phyloP scores from a whole-genome alignment of 2,113 vertebrate genomes.

The Tiliqua scincoides region DNA sequence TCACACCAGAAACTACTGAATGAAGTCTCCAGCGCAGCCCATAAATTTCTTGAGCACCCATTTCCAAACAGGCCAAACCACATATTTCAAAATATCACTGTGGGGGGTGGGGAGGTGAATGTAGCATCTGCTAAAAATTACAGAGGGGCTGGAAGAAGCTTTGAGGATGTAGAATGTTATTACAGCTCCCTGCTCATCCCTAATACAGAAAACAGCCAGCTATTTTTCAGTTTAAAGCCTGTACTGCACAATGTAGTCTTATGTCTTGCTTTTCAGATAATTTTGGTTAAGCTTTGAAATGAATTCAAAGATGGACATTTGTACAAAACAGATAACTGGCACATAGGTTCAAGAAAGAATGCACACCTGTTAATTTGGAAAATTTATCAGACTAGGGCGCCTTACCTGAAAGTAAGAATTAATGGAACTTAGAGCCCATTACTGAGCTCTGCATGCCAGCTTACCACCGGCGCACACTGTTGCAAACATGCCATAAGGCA shows the following conservation, averaged over 20 bases:
- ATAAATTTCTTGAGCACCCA: not conserved
- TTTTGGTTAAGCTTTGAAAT: not conserved
- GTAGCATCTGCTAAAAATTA: not conserved
- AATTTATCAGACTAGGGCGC: not conserved
- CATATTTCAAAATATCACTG: not conserved
- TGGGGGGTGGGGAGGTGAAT: too few species aligned
- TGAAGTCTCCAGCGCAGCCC: not conserved
- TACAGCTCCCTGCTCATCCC: not conserved
- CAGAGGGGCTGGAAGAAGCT: not conserved
- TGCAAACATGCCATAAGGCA: too few species aligned
- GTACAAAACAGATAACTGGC: not conserved
- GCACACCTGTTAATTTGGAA: not conserved
- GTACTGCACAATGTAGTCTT: not conserved
- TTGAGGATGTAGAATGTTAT: not conserved
- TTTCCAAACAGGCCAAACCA: not conserved
- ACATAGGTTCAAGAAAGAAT: not conserved
- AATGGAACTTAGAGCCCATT: too few species aligned
- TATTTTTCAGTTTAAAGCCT: not conserved
- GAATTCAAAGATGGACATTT: not conserved
- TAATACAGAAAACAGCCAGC: too few species aligned
- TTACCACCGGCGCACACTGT: too few species aligned
- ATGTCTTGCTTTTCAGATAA: not conserved
- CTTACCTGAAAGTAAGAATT: too few species aligned
- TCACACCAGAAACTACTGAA: not conserved
- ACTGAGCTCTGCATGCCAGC: too few species aligned